These are phyloP conservation scores for Orcinus orca DNA, from an alignment of 2,113 vertebrate species.

Conservation along the genomic window DNA sequence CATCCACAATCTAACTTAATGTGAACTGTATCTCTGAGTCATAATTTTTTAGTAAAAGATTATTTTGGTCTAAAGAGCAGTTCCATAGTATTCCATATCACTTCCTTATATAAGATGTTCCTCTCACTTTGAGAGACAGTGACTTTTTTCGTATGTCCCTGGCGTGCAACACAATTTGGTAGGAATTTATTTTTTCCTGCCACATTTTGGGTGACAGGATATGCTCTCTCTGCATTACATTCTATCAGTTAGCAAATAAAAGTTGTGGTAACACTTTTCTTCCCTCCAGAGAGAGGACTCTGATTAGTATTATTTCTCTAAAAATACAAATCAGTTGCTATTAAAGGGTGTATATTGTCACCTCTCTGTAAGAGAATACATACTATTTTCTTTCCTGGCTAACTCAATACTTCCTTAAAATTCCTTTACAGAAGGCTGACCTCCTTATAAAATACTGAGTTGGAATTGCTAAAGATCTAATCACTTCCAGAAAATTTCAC, in stretches of 20 bases:
- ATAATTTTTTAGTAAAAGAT: not conserved
- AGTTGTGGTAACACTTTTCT: not conserved
- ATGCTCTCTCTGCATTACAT: not conserved
- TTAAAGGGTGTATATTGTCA: not conserved
- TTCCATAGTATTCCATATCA: not conserved
- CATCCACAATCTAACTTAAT: not conserved
- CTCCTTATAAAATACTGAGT: not conserved
- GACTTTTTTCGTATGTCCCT: not conserved
- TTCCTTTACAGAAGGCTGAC: not conserved
- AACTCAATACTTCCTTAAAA: constrained; percentile 14
- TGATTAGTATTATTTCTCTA: not conserved
- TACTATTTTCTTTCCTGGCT: not conserved
- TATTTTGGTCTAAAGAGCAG: not conserved
- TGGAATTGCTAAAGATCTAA: constrained; percentile 19
- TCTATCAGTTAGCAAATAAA: constrained; percentile 37
- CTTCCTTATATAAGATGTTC: not conserved
- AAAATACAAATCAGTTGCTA: not conserved
- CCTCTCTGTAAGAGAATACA: constrained; percentile 16
- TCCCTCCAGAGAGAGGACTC: not conserved
- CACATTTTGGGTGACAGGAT: not conserved
- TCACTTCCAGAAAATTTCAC: constrained; percentile 22
- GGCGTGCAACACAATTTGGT: not conserved
- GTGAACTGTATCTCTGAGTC: not conserved
- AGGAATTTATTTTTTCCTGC: not conserved
- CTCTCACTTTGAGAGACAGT: constrained; percentile 46